Base-by-base conservation (phyloP, 2,113 vertebrate species). In the Syngnathus floridae region DNA sequence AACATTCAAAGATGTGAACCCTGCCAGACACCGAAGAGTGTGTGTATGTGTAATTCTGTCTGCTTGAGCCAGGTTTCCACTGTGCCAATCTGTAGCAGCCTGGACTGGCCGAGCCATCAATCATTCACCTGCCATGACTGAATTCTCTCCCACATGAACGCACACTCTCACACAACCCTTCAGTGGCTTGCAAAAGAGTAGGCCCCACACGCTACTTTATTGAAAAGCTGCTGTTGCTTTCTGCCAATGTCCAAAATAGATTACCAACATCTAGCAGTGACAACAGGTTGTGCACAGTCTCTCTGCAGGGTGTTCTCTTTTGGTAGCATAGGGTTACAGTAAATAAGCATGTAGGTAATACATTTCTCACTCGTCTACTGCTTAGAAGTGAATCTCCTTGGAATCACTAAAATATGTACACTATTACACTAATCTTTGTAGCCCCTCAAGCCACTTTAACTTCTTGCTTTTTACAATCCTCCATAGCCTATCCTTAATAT, bases 161-260 rank as follows among this genome's bases (percentile, higher is more conserved):
- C 59, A 45, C 57, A 52, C 41, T 38, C 60, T 6, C 16, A 31
- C 52, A 55, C 52, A 55, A 11, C 56, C 17, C 35, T 58, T 49
- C 35, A 37, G 4, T 60, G 57, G 57, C 26, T 26, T 26, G 26
- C 21, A 60, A 40, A 38, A 60, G 37, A 40, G 9, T 19, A 40
- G 57, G 37, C 57, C 26, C 26, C 57, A 60, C 57, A 21, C 38
- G n/a, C 57, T 26, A 61, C 21, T 61, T 61, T 26, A 61, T 61
- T 61, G n/a, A 61, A 61, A 61, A 41, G 59, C 37, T 26, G 17
- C 57, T 60, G 57, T 40, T 38, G 19, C 10, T 40, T 61, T 6
- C 5, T 43, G 38, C n/a, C 58, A 21, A 14, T 13, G 8, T 40
- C 36, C n/a, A 22, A 43, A 61, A 60, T 43, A 8, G n/a, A 61